Percentiles rank a stretch among this genome's conserved stretches.
Conservation (phyloP, 1,140 invertebrate species). For the Cyphomyrmex costatus region DNA sequence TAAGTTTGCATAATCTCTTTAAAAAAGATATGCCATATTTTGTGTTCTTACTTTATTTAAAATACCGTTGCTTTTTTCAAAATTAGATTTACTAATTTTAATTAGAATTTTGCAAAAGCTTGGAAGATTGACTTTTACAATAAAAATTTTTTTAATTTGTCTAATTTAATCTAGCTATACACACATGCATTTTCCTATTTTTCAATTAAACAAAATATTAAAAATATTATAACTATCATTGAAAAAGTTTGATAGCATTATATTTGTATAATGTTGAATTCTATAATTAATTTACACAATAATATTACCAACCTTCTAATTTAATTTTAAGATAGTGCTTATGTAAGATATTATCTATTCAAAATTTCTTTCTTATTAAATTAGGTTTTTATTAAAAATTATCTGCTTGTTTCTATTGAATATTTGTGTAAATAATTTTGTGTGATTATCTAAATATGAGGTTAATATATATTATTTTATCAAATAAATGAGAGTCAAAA, state of each 20-base stretch:
- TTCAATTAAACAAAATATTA: background rate
- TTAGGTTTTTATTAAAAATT: background rate
- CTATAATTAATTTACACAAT: background rate
- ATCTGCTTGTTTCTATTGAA: background rate
- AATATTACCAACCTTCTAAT: background rate
- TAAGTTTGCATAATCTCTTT: conserved; percentile 41
- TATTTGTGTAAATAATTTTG: background rate
- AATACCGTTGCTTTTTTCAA: conserved; percentile 6
- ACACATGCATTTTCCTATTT: background rate
- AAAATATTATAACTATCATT: background rate
- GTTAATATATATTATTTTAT: background rate
- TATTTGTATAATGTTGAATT: background rate
- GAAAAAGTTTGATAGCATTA: background rate
- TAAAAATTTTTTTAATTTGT: background rate
- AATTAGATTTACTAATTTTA: conserved; percentile 14
- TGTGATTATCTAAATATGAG: background rate
- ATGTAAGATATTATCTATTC: background rate
- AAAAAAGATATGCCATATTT: conserved; percentile 31
- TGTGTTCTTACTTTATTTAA: conserved; percentile 6
- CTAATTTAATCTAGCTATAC: background rate
- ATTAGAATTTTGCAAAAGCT: conserved; percentile 5
- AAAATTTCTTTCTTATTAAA: background rate
- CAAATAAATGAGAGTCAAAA: background rate
- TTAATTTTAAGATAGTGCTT: background rate
- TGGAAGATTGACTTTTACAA: background rate